Conservation (phyloP, 2,113 vertebrate genomes). For the Silurus asotus region DNA sequence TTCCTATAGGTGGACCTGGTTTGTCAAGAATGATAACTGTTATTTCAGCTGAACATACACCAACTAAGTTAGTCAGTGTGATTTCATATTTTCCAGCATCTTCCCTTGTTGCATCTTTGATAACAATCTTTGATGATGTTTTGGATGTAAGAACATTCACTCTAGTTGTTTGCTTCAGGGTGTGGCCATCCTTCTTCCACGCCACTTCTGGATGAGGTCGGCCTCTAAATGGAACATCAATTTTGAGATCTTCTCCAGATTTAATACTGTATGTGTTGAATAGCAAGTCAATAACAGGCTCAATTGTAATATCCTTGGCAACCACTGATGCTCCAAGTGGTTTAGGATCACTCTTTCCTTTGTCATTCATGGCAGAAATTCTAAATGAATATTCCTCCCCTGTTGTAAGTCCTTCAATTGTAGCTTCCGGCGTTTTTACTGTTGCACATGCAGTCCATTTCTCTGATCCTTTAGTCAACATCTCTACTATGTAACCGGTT, state of each 20-base stretch:
- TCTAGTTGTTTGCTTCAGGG: slow-evolving; percentile 90
- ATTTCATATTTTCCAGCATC: slow-evolving; percentile 93
- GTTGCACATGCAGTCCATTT: slow-evolving; percentile 92
- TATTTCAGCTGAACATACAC: slow-evolving; percentile 79
- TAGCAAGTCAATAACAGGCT: slow-evolving; percentile 85
- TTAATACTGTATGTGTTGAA: slow-evolving; percentile 92
- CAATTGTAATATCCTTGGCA: slow-evolving; percentile 89
- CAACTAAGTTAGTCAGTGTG: slow-evolving; percentile 82
- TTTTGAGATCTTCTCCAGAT: slow-evolving; percentile 92
- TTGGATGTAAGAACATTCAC: slow-evolving; percentile 90
- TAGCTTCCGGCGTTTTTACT: slow-evolving; percentile 90
- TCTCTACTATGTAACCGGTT: slow-evolving; percentile 89
- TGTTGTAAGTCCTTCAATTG: slow-evolving; percentile 81
- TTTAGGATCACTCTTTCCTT: slow-evolving; percentile 94
- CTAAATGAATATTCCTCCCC: slow-evolving; percentile 95
- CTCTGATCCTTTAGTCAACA: slow-evolving; percentile 92
- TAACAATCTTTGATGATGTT: slow-evolving; percentile 81
- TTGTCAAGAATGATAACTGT: slow-evolving; percentile 89
- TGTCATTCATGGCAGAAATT: slow-evolving; percentile 91
- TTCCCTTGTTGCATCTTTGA: slow-evolving; percentile 91
- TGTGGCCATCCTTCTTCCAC: slow-evolving; percentile 91
- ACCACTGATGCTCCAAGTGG: slow-evolving; percentile 87
- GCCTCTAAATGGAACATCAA: slow-evolving; percentile 91
- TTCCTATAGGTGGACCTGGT: slow-evolving; percentile 87
- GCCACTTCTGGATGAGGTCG: slow-evolving; percentile 83